phyloP scores from a whole-genome alignment of 2,113 vertebrate species.

The Halcyon senegalensis region DNA sequence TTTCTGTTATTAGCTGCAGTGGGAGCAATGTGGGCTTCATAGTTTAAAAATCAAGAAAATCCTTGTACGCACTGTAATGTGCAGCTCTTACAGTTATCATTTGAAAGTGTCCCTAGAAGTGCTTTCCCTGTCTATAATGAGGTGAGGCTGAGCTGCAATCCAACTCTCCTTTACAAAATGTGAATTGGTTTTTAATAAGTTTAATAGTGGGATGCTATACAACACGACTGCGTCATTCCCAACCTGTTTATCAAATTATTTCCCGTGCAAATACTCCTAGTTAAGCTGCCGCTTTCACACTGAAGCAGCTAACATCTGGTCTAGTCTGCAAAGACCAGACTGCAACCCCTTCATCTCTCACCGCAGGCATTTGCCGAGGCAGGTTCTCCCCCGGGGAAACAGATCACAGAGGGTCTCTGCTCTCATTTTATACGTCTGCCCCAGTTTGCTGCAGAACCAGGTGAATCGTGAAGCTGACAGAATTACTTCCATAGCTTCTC shows the following conservation, averaged over 20 bases:
- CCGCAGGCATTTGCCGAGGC: background rate
- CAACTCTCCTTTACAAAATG: background rate
- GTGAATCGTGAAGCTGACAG: background rate
- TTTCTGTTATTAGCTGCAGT: conserved; percentile 37
- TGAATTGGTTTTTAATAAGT: background rate
- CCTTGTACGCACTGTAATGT: background rate
- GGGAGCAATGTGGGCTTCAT: conserved; percentile 2
- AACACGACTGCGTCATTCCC: conserved; percentile 20
- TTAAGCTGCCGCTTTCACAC: conserved; percentile 25
- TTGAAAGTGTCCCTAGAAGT: background rate
- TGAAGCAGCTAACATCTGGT: conserved; percentile 45
- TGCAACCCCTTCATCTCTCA: background rate
- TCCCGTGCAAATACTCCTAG: background rate
- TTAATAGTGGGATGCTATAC: background rate
- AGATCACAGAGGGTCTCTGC: background rate
- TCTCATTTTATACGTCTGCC: background rate
- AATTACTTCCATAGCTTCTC: conserved; percentile 6
- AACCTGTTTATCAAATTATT: conserved; percentile 15
- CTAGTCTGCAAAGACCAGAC: background rate
- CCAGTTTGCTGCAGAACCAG: conserved; percentile 16
- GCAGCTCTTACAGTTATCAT: background rate
- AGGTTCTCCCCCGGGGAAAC: background rate
- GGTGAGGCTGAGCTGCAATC: background rate
- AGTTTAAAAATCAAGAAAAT: conserved; percentile 48
- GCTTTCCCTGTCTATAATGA: background rate